phyloP scores from a whole-genome alignment of 1,140 invertebrate species.

The Trachymyrmex cornetzi region DNA sequence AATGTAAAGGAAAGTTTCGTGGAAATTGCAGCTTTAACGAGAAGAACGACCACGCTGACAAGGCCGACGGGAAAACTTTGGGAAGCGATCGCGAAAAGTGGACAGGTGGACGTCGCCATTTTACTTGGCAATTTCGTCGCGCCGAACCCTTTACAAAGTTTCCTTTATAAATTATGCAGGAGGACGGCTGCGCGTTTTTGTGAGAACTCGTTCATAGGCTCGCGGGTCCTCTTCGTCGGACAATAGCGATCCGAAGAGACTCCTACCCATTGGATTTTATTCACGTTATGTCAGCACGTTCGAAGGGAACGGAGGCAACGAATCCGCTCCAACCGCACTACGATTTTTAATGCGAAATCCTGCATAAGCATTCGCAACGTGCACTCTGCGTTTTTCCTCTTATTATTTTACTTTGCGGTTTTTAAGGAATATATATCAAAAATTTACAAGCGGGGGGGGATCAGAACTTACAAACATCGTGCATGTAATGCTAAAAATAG shows the following conservation, averaged over 20 bases:
- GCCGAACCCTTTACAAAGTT: constrained; percentile 25
- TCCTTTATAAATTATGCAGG: constrained; percentile 54
- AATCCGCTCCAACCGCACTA: background rate
- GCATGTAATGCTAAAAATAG: background rate
- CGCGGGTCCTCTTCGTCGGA: constrained; percentile 22
- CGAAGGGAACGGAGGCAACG: background rate
- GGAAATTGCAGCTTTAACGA: constrained; percentile 43
- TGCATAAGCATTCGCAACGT: background rate
- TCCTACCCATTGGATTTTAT: constrained; percentile 30
- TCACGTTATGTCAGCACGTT: constrained; percentile 44
- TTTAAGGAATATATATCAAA: background rate
- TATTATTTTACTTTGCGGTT: background rate
- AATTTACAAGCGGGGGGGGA: background rate
- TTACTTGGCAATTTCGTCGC: constrained; percentile 56
- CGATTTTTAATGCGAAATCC: background rate
- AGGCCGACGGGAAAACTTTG: constrained; percentile 12
- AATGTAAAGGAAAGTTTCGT: constrained; percentile 30
- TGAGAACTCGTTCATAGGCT: constrained; percentile 20
- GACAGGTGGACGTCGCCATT: background rate
- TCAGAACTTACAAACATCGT: background rate
- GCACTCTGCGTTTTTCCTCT: background rate
- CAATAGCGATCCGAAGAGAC: constrained; percentile 46
- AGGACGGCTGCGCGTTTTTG: constrained; percentile 37
- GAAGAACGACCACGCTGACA: constrained; percentile 7
- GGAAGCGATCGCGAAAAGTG: constrained; percentile 6